These are phyloP conservation scores for Calonectris borealis DNA, from an alignment of 2,113 vertebrate genomes.

Conservation along the genomic window DNA sequence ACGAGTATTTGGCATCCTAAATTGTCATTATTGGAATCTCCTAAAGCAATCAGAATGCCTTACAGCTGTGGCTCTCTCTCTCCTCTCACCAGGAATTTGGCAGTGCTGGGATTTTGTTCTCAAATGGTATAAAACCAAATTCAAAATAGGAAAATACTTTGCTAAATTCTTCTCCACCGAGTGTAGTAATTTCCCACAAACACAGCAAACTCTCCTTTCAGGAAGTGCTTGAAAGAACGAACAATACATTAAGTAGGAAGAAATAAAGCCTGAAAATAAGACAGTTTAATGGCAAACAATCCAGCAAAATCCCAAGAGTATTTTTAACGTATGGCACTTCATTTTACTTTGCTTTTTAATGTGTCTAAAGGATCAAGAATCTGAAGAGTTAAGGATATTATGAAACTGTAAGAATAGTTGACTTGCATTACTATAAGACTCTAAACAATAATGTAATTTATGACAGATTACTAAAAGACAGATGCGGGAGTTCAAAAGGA, in stretches of 20 bases:
- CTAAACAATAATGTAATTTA: neutral
- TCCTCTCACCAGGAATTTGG: neutral
- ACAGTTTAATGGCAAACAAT: neutral
- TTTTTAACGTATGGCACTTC: neutral
- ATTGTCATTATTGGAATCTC: neutral
- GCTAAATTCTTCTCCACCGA: neutral
- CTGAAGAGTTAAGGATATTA: neutral
- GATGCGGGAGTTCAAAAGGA: neutral
- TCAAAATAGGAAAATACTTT: neutral
- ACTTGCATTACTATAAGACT: neutral
- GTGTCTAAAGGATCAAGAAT: neutral
- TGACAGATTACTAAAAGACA: neutral
- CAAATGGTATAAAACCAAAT: neutral
- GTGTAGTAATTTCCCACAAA: neutral
- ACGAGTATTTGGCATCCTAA: neutral
- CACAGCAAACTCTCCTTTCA: neutral
- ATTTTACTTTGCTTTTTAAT: neutral
- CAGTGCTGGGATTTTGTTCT: neutral
- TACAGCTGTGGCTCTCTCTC: neutral
- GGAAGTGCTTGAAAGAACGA: neutral
- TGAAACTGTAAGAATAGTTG: neutral
- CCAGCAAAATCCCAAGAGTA: neutral
- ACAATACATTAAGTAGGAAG: neutral
- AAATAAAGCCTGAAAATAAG: conserved; percentile 9
- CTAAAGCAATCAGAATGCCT: neutral